Evolutionary conservation across 64 coral and sea anemone species (phyloP), one percentile per base, ranked within the genome.

Genomic region (Platygyra sinensis): DNA sequence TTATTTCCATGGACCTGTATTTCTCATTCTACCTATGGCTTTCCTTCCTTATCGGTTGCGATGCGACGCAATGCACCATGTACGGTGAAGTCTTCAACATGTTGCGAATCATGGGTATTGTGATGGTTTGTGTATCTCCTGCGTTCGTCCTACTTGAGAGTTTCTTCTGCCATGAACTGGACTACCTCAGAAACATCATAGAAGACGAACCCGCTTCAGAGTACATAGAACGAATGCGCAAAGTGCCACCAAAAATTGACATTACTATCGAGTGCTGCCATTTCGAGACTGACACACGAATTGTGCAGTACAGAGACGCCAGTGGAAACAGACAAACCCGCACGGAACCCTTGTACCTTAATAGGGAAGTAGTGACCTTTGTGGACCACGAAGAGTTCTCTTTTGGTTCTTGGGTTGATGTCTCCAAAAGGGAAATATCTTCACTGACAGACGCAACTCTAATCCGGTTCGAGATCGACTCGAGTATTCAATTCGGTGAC

Each of bases 21-120:
- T 57, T 94, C 49, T 94, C 89, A 22, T 94, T 94, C 24, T 90
- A 80, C 51, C 49, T 94, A n/a, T 94, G 93, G 88, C 69, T 80
- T 2, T 28, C 87, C 18, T 94, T 86, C 75, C 49, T 94, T n/a
- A 59, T 87, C 67, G 73, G 71, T 24, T 91, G 89, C 32, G 84
- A 59, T 27, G 81, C 89, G 38, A 73, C 80, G 22, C 17, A 93
- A 29, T 94, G 92, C n/a, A 49, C 81, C 55, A n/a, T 25, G 52
- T 72, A 87, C 52, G 82, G 93, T 30, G 38, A 29, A 11, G 74
- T 94, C 31, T 86, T 90, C 31, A 71, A 86, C 2, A 62, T 83
- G 17, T 74, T 91, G 50, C 73, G 62, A 59, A 77, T 86, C 30
- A 81, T 94, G 89, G 86, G 82, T 28, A 87, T 94, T 55, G 89